Evolutionary conservation across 1,140 invertebrate genomes (phyloP).

Genomic region (Arctopsyche grandis): DNA sequence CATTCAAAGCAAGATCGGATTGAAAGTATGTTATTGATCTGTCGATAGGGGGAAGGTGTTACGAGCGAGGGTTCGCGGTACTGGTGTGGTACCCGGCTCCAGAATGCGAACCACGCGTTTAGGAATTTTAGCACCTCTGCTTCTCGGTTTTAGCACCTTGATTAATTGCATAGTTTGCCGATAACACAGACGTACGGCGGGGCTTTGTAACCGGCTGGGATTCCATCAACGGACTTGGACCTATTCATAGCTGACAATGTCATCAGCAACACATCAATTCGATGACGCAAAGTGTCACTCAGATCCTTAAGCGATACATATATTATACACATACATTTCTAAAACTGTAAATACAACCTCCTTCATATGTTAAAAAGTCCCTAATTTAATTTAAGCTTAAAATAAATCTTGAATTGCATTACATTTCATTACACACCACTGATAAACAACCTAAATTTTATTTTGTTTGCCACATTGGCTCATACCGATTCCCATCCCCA

Average conservation of each 20-base stretch:
- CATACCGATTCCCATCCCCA: no score
- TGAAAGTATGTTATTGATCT: no score
- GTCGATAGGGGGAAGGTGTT: neutral
- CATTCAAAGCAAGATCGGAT: no score
- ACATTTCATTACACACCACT: no score
- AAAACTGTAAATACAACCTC: neutral
- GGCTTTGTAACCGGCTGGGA: neutral
- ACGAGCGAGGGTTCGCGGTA: neutral
- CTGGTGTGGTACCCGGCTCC: neutral
- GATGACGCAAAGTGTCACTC: no score
- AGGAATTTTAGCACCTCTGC: neutral
- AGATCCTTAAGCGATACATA: neutral
- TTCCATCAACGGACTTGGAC: neutral
- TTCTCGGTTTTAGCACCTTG: neutral
- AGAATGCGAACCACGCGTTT: neutral
- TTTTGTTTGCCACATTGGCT: no score
- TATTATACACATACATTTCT: neutral
- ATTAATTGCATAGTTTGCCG: slow-evolving; percentile 19
- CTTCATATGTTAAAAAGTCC: no score
- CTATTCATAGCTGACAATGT: neutral
- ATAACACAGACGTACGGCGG: neutral
- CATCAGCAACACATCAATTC: no score
- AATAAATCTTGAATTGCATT: no score
- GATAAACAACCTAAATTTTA: no score
- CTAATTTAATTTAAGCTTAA: no score